phyloP scores from a whole-genome alignment of 2,113 vertebrate species.

The Vulpes vulpes region DNA sequence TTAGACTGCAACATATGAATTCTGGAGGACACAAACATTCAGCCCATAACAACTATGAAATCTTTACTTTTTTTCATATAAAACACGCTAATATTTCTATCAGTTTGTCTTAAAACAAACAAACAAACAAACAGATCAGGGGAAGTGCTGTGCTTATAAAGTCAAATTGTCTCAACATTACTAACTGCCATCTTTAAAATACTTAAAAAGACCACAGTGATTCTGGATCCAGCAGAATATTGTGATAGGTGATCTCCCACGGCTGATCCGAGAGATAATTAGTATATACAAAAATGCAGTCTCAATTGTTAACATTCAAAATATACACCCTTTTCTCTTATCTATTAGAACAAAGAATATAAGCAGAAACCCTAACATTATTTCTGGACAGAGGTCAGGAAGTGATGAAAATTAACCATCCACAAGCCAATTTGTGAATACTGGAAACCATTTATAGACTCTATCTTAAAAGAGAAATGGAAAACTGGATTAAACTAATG shows the following conservation, averaged over 20 bases:
- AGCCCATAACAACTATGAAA: background rate
- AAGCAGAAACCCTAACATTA: background rate
- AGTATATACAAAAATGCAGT: background rate
- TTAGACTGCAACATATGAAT: background rate
- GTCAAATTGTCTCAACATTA: background rate
- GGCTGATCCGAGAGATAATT: background rate
- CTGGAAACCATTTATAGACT: background rate
- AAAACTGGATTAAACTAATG: background rate
- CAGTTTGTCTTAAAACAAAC: background rate
- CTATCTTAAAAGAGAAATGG: background rate
- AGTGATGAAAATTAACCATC: background rate
- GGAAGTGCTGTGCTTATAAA: background rate
- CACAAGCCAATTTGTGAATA: background rate
- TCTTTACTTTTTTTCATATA: background rate
- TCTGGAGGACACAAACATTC: background rate
- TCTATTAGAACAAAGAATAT: background rate
- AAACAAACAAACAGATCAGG: background rate
- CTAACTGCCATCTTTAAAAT: background rate
- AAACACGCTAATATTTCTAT: background rate
- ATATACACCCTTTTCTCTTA: background rate
- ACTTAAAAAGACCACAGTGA: background rate
- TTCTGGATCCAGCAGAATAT: background rate
- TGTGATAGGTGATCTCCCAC: background rate
- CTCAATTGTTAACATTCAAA: background rate
- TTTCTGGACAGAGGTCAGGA: background rate